Conservation (phyloP, 2,113 vertebrate species). For the Cavia aperea region DNA sequence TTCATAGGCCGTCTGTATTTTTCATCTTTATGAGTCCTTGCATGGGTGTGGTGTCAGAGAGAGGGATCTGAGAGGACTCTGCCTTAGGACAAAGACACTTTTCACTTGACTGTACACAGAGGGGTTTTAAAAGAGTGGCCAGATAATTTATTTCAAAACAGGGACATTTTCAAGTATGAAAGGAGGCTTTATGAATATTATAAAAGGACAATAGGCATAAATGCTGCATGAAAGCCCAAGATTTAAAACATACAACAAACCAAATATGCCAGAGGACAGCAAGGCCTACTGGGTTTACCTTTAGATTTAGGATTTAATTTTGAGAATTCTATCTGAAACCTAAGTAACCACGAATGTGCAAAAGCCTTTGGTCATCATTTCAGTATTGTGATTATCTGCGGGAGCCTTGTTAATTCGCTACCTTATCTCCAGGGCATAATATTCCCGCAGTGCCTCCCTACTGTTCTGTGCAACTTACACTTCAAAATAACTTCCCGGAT, state of each 20-base stretch:
- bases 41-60: not conserved
- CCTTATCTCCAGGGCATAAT: not conserved
- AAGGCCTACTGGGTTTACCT: not conserved
- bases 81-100: conserved; percentile 19
- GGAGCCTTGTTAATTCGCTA: not conserved
- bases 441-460: not conserved
- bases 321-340: not conserved
- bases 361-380: not conserved
- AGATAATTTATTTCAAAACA: conserved; percentile 19
- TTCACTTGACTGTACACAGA: not conserved
- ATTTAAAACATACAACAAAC: not conserved
- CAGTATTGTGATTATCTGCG: not conserved
- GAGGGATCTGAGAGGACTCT: not conserved
- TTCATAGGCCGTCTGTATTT: not conserved
- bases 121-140: not conserved
- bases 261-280: conserved; percentile 2
- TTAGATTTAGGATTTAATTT: conserved; percentile 13
- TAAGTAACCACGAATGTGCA: not conserved
- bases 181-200: not conserved
- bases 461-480: not conserved
- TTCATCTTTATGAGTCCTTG: not conserved
- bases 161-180: conserved; percentile 12
- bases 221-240: not conserved
- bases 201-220: not conserved
- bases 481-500: conserved; percentile 31